Percentiles rank a stretch among this genome's conserved stretches.
phyloP scores from a whole-genome alignment of 2,888 invertebrate genomes.

The Watsonalla binaria region DNA sequence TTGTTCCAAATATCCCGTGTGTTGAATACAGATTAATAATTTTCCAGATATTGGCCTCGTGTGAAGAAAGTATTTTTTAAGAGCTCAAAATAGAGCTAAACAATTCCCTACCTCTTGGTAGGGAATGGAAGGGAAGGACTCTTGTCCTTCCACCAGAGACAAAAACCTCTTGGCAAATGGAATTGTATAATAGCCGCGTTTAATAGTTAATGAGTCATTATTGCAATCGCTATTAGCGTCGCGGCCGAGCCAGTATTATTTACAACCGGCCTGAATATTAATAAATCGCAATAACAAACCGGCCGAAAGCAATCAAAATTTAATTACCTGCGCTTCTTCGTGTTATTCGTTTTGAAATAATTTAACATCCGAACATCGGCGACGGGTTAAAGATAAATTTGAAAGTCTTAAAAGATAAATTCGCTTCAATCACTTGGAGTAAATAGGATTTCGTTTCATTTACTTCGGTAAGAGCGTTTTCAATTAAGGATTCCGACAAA shows the following conservation, averaged over 20 bases:
- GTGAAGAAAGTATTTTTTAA: no score
- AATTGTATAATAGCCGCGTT: constrained; percentile 51
- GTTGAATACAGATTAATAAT: no score
- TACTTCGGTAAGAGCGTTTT: constrained; percentile 74
- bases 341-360: constrained; percentile 44
- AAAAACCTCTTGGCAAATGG: constrained; percentile 18
- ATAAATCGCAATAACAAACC: constrained; percentile 65
- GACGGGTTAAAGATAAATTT: constrained; percentile 66
- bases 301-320: constrained; percentile 65
- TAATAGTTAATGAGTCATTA: constrained; percentile 65
- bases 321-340: constrained; percentile 63
- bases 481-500: constrained; percentile 76
- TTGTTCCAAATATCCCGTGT: no score
- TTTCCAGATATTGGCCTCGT: no score
- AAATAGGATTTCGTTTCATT: constrained; percentile 77
- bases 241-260: constrained; percentile 50
- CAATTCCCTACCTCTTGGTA: background rate
- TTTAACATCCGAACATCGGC: constrained; percentile 42
- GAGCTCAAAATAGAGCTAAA: no score
- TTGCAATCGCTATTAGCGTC: constrained; percentile 58
- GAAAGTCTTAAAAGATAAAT: constrained; percentile 76
- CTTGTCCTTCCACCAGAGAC: constrained; percentile 9
- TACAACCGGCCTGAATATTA: constrained; percentile 59
- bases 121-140: no score
- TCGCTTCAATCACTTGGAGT: constrained; percentile 73